A percentile compares a stretch with the other conserved stretches of the same genome.
Evolutionary conservation across 2,888 invertebrate species (phyloP).

Genomic region (Cheiracanthium punctorium): DNA sequence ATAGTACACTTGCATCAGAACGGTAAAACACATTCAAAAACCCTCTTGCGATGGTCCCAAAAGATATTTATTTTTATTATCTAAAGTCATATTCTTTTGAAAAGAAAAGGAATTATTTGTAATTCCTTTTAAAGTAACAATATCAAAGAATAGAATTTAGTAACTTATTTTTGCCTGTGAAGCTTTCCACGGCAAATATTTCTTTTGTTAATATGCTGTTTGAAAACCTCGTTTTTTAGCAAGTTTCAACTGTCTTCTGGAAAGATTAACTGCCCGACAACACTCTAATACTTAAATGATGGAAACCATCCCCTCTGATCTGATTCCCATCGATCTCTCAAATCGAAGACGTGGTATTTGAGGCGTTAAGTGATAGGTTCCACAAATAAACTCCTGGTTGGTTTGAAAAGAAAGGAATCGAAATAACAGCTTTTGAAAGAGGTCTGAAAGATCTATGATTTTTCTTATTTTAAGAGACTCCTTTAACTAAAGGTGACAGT

Average conservation of each 20-base stretch:
- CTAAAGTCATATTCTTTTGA: no score
- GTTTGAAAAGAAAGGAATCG: constrained; percentile 6
- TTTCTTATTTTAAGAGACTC: neutral
- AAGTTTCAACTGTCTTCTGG: neutral
- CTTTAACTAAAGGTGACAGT: neutral
- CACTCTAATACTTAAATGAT: constrained; percentile 14
- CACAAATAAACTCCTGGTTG: constrained; percentile 48
- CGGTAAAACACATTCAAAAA: no score
- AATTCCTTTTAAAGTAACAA: no score
- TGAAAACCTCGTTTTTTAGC: no score
- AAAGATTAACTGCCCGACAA: constrained; percentile 28
- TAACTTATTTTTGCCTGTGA: no score
- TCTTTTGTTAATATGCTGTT: no score
- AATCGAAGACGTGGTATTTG: constrained; percentile 41
- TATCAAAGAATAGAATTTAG: no score
- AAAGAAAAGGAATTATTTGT: no score
- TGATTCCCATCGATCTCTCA: constrained; percentile 40
- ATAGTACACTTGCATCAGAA: no score
- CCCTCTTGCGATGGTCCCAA: no score
- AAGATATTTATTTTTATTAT: no score
- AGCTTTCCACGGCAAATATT: no score
- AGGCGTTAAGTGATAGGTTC: constrained; percentile 47
- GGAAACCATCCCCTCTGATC: constrained; percentile 9
- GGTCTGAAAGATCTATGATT: constrained; percentile 11
- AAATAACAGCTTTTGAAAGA: constrained; percentile 32